phyloP scores from a whole-genome alignment of 2,797 vertebrate species.

The Xenops minutus region DNA sequence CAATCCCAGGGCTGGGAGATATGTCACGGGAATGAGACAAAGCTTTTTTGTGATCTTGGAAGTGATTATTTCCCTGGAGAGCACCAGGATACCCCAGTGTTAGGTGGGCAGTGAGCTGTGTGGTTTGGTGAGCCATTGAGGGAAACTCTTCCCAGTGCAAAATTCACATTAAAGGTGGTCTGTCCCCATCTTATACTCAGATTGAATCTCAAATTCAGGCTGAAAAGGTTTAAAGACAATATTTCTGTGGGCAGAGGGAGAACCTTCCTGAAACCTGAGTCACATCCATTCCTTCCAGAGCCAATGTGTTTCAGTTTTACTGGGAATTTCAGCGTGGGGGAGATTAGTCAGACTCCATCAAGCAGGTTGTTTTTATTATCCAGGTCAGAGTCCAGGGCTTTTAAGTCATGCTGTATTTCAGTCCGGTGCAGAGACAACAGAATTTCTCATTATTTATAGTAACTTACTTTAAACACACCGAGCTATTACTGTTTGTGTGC shows the following conservation, averaged over 20 bases:
- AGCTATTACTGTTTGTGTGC: background rate
- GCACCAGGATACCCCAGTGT: background rate
- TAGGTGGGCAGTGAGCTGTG: background rate
- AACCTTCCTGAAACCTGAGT: slow-evolving; percentile 22
- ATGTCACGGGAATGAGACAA: background rate
- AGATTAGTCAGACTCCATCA: slow-evolving; percentile 10
- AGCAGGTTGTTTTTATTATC: slow-evolving; percentile 42
- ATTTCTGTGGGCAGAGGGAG: background rate
- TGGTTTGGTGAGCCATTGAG: background rate
- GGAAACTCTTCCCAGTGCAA: background rate
- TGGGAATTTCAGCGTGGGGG: background rate
- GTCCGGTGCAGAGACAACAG: background rate
- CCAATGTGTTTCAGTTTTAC: slow-evolving; percentile 43
- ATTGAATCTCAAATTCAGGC: background rate
- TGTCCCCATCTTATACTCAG: background rate
- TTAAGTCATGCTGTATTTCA: slow-evolving; percentile 8
- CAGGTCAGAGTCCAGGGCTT: slow-evolving; percentile 27
- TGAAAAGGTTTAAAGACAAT: background rate
- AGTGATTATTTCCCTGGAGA: background rate
- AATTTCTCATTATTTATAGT: slow-evolving; percentile 20
- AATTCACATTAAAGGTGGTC: background rate
- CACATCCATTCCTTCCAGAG: background rate
- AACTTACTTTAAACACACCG: background rate
- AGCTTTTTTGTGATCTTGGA: background rate
- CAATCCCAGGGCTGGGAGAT: background rate